Percentiles rank a stretch among this genome's conserved stretches.
phyloP scores from a whole-genome alignment of 2,113 vertebrate genomes.

The Gulo gulo region DNA sequence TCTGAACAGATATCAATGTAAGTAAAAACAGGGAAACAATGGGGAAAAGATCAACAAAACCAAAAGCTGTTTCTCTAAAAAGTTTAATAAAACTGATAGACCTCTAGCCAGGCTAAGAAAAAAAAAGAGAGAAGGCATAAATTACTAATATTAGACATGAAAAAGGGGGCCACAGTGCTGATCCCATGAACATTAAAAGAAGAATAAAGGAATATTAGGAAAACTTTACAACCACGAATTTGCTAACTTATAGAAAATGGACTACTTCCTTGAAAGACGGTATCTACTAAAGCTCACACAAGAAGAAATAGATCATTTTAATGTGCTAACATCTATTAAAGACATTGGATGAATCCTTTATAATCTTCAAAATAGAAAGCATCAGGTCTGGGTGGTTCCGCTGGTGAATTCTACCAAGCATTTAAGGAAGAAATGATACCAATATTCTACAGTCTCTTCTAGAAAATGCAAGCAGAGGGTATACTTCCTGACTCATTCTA shows the following conservation, averaged over 20 bases:
- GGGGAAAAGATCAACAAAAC: background rate
- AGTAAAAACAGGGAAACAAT: background rate
- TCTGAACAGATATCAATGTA: background rate
- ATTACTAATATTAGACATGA: background rate
- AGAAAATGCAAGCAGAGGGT: background rate
- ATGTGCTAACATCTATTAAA: background rate
- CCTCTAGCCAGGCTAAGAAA: background rate
- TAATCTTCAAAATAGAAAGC: background rate
- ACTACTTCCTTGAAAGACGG: background rate
- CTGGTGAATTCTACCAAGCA: background rate
- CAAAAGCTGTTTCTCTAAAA: background rate
- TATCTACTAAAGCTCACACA: background rate
- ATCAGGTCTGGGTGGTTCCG: background rate
- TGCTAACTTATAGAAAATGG: background rate
- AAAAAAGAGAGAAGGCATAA: background rate
- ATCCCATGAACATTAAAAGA: background rate
- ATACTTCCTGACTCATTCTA: background rate
- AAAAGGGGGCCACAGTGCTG: background rate
- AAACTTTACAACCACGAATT: background rate
- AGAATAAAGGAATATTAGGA: background rate
- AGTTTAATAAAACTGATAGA: slow-evolving; percentile 27
- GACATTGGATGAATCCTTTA: background rate
- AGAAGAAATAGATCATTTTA: background rate
- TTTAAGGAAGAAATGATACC: background rate
- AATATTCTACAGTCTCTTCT: background rate